These are phyloP conservation scores for Aplysina aerophoba DNA, from an alignment of 37 sponge, comb jelly and placozoan genomes.

Conservation along the genomic window DNA sequence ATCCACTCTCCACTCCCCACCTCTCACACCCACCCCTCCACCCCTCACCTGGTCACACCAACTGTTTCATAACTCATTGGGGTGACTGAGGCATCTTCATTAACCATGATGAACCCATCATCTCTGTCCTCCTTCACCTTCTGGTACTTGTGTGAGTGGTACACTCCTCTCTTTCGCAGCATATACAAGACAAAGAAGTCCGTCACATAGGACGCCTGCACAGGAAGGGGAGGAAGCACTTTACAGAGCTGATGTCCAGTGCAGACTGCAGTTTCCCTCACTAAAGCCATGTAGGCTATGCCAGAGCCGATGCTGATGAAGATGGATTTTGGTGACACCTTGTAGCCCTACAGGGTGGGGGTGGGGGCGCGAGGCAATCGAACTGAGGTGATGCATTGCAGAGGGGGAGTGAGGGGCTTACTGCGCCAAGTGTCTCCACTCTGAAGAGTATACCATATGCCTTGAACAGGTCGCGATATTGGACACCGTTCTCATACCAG, in stretches of 20 bases:
- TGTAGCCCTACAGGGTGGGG: background rate
- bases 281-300: background rate
- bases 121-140: slow-evolving; percentile 39
- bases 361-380: no score
- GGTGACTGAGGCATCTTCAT: background rate
- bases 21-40: background rate
- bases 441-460: slow-evolving; percentile 70
- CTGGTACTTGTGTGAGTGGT: slow-evolving; percentile 62
- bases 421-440: slow-evolving; percentile 52
- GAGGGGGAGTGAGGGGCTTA: slow-evolving; percentile 1
- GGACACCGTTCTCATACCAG: slow-evolving; percentile 21
- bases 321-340: background rate
- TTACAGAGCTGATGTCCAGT: background rate
- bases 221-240: background rate
- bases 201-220: slow-evolving; percentile 52
- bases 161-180: slow-evolving; percentile 38
- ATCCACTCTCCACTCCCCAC: no score
- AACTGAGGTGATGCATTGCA: no score
- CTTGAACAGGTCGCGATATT: slow-evolving; percentile 54
- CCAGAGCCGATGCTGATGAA: slow-evolving; percentile 36
- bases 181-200: slow-evolving; percentile 63
- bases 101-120: background rate
- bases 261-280: background rate
- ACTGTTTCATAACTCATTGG: background rate
- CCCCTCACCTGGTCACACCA: background rate